These are phyloP conservation scores for Nematostella vectensis DNA, from an alignment of 92 coral and sea anemone species.

Conservation along the genomic window DNA sequence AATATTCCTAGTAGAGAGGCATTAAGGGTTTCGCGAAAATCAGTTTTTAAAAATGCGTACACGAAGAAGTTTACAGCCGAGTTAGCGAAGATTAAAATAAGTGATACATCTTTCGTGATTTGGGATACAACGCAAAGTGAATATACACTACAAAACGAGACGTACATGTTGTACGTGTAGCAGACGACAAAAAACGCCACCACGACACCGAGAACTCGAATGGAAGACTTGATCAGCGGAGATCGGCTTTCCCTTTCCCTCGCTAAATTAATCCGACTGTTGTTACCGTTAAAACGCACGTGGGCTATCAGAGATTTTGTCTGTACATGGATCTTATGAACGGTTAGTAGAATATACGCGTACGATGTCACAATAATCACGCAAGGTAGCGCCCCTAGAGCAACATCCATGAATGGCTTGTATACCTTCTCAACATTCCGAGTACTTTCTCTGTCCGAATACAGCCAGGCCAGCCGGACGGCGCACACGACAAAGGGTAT, in stretches of 20 bases:
- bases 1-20: no score
- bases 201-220: constrained; percentile 62
- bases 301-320: constrained; percentile 6
- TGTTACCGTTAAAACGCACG: constrained; percentile 5
- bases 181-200: constrained; percentile 49
- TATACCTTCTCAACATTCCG: constrained; percentile 10
- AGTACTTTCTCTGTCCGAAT: neutral
- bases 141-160: constrained; percentile 30
- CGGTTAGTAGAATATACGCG: constrained; percentile 23
- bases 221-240: constrained; percentile 29
- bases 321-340: constrained; percentile 27
- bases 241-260: neutral
- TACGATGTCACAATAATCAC: constrained; percentile 18
- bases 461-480: constrained; percentile 32
- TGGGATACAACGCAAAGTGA: neutral
- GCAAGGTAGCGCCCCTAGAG: constrained; percentile 37
- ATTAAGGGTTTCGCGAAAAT: constrained; percentile 38
- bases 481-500: constrained; percentile 30
- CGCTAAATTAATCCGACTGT: neutral
- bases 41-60: constrained; percentile 59
- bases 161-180: constrained; percentile 45
- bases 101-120: constrained; percentile 17
- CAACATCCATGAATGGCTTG: constrained; percentile 15
- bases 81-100: constrained; percentile 47
- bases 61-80: constrained; percentile 61